phyloP scores from a whole-genome alignment of 2,888 invertebrate genomes.

The Eilema sororculum region DNA sequence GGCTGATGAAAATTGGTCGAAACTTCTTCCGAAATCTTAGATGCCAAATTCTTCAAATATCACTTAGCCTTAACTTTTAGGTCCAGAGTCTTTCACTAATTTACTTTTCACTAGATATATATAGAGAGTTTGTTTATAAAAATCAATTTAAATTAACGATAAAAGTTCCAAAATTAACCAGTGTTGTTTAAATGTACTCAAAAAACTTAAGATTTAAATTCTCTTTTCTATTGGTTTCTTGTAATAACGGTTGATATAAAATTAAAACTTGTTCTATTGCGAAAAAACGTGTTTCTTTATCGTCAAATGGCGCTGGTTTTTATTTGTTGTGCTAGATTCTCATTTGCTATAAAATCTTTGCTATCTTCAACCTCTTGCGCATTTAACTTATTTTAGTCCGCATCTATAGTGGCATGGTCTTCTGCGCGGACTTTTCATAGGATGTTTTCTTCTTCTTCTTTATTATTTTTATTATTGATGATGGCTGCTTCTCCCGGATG shows the following conservation, averaged over 20 bases:
- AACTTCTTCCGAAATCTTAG: conserved; percentile 76
- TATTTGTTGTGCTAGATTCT: conserved; percentile 80
- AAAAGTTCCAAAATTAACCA: conserved; percentile 87
- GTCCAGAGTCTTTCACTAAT: conserved; percentile 84
- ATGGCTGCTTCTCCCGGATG: conserved; percentile 81
- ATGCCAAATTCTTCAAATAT: conserved; percentile 82
- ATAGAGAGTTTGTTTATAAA: conserved; percentile 86
- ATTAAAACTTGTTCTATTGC: conserved; percentile 88
- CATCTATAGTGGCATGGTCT: conserved; percentile 75
- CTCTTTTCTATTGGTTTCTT: conserved; percentile 87
- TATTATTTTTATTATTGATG: conserved; percentile 40
- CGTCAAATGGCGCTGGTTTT: conserved; percentile 85
- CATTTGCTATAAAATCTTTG: conserved; percentile 82
- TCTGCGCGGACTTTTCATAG: conserved; percentile 71
- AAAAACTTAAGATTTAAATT: conserved; percentile 84
- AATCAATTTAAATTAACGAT: conserved; percentile 81
- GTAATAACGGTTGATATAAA: conserved; percentile 88
- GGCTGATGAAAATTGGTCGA: conserved; percentile 84
- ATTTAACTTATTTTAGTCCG: conserved; percentile 80
- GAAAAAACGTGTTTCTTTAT: conserved; percentile 88
- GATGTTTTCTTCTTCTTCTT: conserved; percentile 64
- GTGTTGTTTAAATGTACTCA: conserved; percentile 87
- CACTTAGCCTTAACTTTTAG: conserved; percentile 82
- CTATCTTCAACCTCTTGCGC: conserved; percentile 79
- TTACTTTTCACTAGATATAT: conserved; percentile 82